Evolutionary conservation across 2,113 vertebrate species (phyloP), one percentile per base, ranked within the genome.

Genomic region (Phyllopteryx taeniolatus): DNA sequence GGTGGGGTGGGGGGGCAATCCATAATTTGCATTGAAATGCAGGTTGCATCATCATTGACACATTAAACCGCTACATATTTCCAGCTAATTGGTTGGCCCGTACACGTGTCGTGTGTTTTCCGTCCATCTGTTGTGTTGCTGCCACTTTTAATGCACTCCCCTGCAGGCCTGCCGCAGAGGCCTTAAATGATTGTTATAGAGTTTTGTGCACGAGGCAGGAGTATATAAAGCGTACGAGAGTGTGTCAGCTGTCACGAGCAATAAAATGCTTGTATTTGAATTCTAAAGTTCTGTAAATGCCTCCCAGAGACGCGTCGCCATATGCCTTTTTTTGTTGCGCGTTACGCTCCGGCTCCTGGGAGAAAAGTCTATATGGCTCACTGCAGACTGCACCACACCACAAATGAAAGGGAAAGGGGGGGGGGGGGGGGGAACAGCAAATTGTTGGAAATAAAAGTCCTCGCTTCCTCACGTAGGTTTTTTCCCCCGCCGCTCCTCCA

Each of bases 341-440:
- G 79, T 82, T 71, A 67, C 75, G 51, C 53, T 60, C 68, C 62
- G 62, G 79, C 76, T 76, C 39, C 47, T 44, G 39, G 60, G 76
- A 83, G 79, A 75, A 83, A 85, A 44, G 49, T 67, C 75, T 71
- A 62, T 65, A 71, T 80, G 83, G 76, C 42, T 39, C 67, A 59
- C 72, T 67, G 63, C 44, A 11, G 70, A 78, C 56, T 31, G 56
- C 56, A 7, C 27, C 5, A 2, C 4, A 13, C 56, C 78, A 72
- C 75, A 69, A 80, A 84, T 75, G 87, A 86, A 87, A 89, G 79
- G 71, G 83, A 79, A 81, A 81, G 75, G 74, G 69, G 57, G 80
- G 79, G 79, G 78, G 75, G 74, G 69, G 57, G 80, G 79, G 79
- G 78, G 77, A 71, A 81, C 88, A 85, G 84, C 27, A 27, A 1